A percentile compares a stretch with the other conserved stretches of the same genome.
phyloP scores from a whole-genome alignment of 2,888 invertebrate species.

The Leptopterna dolabrata region DNA sequence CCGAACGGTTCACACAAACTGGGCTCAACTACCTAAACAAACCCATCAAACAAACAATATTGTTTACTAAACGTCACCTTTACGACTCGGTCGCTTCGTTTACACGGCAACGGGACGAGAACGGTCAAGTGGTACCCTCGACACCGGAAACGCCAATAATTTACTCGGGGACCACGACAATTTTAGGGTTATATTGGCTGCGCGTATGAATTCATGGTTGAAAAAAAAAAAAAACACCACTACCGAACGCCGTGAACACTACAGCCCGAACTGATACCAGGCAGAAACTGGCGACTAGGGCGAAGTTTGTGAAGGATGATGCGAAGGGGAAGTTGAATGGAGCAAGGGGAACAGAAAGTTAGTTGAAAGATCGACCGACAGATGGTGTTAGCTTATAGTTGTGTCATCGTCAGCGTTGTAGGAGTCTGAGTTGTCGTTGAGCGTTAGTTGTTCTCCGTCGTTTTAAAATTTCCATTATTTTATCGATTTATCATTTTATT shows the following conservation, averaged over 20 bases:
- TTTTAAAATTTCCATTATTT: neutral
- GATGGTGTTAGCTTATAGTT: neutral
- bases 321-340: neutral
- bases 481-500: neutral
- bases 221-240: neutral
- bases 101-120: slow-evolving; percentile 3
- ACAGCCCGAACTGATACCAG: neutral
- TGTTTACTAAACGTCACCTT: neutral
- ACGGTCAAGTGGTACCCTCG: neutral
- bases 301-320: neutral
- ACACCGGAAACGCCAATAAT: neutral
- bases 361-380: neutral
- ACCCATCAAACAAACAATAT: neutral
- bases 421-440: neutral
- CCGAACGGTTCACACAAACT: neutral
- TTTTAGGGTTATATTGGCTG: neutral
- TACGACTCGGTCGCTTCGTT: neutral
- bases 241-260: neutral
- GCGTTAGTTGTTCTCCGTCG: neutral
- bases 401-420: neutral
- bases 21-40: neutral
- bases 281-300: neutral
- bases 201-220: neutral
- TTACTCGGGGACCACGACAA: neutral
- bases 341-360: neutral